These are phyloP conservation scores for Gymnocypris eckloni DNA, from an alignment of 2,797 vertebrate species.

Conservation along the genomic window DNA sequence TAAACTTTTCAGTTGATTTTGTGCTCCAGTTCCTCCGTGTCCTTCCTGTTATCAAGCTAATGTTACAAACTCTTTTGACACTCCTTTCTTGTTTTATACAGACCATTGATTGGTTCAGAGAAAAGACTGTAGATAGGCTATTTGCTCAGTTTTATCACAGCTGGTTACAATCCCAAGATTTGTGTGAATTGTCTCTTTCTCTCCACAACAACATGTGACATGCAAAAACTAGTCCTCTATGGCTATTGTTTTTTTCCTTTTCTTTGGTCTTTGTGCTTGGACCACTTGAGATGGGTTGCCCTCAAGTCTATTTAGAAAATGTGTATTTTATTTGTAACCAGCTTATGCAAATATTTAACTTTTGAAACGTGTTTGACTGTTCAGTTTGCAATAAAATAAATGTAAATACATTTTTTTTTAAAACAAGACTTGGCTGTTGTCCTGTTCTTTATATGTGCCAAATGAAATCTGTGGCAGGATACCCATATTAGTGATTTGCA, in stretches of 20 bases:
- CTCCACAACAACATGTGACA: not conserved
- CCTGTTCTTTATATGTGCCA: not conserved
- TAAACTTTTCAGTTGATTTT: not conserved
- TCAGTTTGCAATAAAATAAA: conserved; percentile 15
- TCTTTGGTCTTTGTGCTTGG: not conserved
- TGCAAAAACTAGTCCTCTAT: not conserved
- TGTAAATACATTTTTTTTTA: conserved; percentile 58
- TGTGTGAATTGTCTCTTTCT: not conserved
- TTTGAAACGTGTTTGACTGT: not conserved
- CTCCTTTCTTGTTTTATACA: not conserved
- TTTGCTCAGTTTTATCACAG: not conserved
- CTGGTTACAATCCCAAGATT: not conserved
- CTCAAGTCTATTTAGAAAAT: conserved; percentile 21
- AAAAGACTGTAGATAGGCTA: conserved; percentile 12
- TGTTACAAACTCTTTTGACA: conserved; percentile 2
- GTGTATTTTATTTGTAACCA: conserved; percentile 12
- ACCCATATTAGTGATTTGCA: not conserved
- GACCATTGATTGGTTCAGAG: not conserved
- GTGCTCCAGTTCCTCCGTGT: not conserved
- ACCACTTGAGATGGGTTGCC: conserved; percentile 33
- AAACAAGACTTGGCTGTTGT: not conserved
- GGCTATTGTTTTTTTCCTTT: not conserved
- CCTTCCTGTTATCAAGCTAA: too few species aligned
- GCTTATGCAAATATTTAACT: conserved; percentile 46
- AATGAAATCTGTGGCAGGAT: not conserved